Percentiles rank a stretch among this genome's conserved stretches.
phyloP scores from a whole-genome alignment of 2,797 vertebrate species.

The Sarcoramphus papa region DNA sequence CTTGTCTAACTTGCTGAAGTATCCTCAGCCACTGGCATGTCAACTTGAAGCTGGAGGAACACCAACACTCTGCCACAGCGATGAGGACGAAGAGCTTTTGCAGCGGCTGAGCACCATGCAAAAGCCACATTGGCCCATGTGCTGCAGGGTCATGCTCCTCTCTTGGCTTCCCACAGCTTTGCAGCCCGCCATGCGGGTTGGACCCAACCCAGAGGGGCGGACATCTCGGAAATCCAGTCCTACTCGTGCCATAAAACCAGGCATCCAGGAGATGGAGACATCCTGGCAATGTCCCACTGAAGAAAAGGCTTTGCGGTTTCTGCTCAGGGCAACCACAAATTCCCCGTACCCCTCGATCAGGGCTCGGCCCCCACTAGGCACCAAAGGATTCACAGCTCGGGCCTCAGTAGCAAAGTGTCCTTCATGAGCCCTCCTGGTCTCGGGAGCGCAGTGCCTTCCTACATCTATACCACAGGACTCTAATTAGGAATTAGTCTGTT shows the following conservation, averaged over 20 bases:
- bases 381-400: not conserved
- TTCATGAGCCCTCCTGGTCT: not conserved
- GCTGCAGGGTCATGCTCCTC: not conserved
- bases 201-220: not conserved
- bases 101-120: accelerated
- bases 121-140: accelerated
- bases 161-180: not conserved
- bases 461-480: not conserved
- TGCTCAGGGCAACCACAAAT: not conserved
- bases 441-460: not conserved
- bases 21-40: not conserved
- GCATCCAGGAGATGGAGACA: not conserved
- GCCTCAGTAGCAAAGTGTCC: not conserved
- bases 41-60: not conserved
- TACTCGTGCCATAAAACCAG: not conserved
- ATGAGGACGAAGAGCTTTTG: not conserved
- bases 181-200: accelerated
- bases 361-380: not conserved
- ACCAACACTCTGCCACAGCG: accelerated
- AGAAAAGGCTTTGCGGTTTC: not conserved
- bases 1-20: not conserved
- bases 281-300: not conserved
- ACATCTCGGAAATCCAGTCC: not conserved
- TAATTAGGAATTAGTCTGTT: not conserved
- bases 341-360: accelerated